Conservation (phyloP, 1,140 invertebrate species). For the Eubasilissa regina region DNA sequence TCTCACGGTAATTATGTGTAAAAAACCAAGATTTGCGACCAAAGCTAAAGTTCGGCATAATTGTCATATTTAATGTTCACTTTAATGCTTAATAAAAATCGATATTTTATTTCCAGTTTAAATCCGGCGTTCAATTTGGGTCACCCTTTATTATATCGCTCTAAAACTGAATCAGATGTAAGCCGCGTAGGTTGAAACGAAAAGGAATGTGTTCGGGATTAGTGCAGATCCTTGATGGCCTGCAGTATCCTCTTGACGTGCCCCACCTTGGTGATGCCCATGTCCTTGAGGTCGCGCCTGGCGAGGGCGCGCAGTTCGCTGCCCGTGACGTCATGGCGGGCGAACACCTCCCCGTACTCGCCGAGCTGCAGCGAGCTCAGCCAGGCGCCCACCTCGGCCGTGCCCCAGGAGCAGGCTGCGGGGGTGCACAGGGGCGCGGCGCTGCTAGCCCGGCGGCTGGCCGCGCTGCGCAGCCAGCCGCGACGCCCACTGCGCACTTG, state of each 20-base stretch:
- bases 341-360: slow-evolving; percentile 90
- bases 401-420: slow-evolving; percentile 74
- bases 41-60: too few species aligned
- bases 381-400: slow-evolving; percentile 86
- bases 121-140: too few species aligned
- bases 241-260: slow-evolving; percentile 95
- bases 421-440: neutral
- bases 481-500: slow-evolving; percentile 35
- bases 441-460: slow-evolving; percentile 34
- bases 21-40: too few species aligned
- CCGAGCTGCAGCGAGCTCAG: slow-evolving; percentile 88
- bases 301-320: slow-evolving; percentile 90
- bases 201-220: slow-evolving; percentile 56
- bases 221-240: slow-evolving; percentile 88
- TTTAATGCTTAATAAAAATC: too few species aligned
- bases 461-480: slow-evolving; percentile 52
- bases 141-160: too few species aligned
- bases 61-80: too few species aligned
- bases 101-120: too few species aligned
- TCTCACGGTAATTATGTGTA: too few species aligned
- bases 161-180: too few species aligned
- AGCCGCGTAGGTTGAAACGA: slow-evolving; percentile 74
- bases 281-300: slow-evolving; percentile 88
- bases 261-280: slow-evolving; percentile 94
- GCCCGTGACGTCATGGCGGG: slow-evolving; percentile 92